phyloP scores from a whole-genome alignment of 2,888 invertebrate genomes.

The Leptura quadrifasciata region DNA sequence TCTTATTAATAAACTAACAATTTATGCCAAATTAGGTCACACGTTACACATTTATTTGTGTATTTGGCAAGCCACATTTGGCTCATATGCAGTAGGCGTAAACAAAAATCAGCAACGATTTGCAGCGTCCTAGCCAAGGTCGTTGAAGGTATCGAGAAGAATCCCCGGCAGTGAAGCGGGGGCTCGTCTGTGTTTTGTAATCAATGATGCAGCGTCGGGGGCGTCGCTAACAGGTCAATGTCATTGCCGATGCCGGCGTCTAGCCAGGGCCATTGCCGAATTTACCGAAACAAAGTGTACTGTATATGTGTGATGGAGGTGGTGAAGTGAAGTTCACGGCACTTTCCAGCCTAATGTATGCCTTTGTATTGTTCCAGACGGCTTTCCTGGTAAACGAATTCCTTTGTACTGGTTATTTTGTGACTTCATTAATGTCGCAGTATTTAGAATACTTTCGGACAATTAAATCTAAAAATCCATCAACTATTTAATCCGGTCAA shows the following conservation, averaged over 20 bases:
- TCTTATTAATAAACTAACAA: not conserved
- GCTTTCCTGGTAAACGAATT: not conserved
- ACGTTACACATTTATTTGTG: not conserved
- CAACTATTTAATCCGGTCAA: no score
- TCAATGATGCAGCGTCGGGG: conserved; percentile 64
- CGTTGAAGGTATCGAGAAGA: conserved; percentile 25
- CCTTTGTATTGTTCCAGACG: conserved; percentile 19
- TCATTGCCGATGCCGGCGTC: conserved; percentile 62
- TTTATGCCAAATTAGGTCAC: not conserved
- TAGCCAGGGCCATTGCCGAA: conserved; percentile 58
- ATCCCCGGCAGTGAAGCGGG: conserved; percentile 23
- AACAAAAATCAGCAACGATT: not conserved
- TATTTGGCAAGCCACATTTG: not conserved
- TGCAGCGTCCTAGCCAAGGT: conserved; percentile 25
- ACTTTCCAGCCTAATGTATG: conserved; percentile 16
- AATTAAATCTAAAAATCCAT: no score
- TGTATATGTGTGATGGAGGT: conserved; percentile 32
- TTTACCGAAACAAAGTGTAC: conserved; percentile 48
- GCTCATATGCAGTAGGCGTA: not conserved
- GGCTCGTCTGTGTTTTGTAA: conserved; percentile 56
- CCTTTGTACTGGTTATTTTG: not conserved
- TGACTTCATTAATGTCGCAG: not conserved
- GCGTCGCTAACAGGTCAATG: conserved; percentile 64
- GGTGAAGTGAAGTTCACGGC: conserved; percentile 12
- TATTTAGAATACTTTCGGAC: no score